phyloP scores from a whole-genome alignment of 2,113 vertebrate species.

The Tenebrosternarchus preto region DNA sequence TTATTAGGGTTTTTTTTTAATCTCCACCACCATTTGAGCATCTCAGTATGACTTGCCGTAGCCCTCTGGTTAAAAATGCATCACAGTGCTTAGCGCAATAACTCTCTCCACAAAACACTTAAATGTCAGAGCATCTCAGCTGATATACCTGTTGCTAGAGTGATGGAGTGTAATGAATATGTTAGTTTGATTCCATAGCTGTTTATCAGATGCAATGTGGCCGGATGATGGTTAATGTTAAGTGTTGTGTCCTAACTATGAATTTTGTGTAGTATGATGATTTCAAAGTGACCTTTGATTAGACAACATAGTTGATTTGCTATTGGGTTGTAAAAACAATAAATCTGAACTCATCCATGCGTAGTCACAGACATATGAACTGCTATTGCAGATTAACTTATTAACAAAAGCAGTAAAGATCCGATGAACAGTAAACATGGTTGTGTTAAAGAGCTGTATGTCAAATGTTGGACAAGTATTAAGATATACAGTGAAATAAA shows the following conservation, averaged over 20 bases:
- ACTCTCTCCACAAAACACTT: conserved; percentile 23
- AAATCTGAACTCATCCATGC: not conserved
- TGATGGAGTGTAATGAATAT: conserved; percentile 19
- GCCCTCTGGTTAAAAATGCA: conserved; percentile 20
- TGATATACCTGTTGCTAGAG: conserved; percentile 5
- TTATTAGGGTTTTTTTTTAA: conserved; percentile 24
- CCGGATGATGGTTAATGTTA: conserved; percentile 10
- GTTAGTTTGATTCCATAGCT: conserved; percentile 30
- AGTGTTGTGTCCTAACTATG: not conserved
- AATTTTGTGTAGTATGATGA: not conserved
- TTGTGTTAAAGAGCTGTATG: too few relatives aligned
- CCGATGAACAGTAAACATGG: too few relatives aligned
- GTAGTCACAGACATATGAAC: too few relatives aligned
- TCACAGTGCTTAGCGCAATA: conserved; percentile 3
- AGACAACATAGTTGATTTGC: too few relatives aligned
- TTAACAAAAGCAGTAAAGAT: too few relatives aligned
- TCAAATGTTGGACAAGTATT: too few relatives aligned
- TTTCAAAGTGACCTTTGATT: not conserved
- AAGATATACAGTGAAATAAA: too few relatives aligned
- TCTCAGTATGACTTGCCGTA: not conserved
- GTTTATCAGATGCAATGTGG: not conserved
- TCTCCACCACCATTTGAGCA: not conserved
- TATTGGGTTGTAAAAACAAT: not conserved
- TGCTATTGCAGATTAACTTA: not conserved
- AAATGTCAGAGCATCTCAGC: conserved; percentile 24